These are phyloP conservation scores for Formicarius rufipectus DNA, from an alignment of 2,113 vertebrate species.

Conservation along the genomic window DNA sequence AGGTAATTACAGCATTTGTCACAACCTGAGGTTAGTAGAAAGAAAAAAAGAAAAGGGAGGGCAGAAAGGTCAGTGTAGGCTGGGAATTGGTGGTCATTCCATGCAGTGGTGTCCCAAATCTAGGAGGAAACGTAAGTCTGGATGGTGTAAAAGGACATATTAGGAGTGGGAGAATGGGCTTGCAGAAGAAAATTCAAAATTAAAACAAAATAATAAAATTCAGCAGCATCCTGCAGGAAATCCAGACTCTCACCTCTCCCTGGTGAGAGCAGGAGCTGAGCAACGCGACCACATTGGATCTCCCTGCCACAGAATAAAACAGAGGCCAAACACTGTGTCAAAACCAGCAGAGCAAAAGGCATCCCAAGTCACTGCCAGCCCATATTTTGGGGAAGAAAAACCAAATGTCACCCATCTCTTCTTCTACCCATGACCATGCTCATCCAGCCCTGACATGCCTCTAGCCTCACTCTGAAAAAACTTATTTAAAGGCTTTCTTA, in stretches of 20 bases:
- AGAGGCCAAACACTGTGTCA: not conserved
- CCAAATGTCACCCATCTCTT: not conserved
- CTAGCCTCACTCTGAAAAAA: not conserved
- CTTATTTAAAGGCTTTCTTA: not conserved
- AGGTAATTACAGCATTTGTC: no score
- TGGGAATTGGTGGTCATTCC: not conserved
- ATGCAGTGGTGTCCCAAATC: no score
- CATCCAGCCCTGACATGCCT: no score
- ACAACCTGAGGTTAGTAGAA: not conserved
- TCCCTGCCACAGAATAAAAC: not conserved
- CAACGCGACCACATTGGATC: fast-evolving
- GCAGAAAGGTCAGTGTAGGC: fast-evolving
- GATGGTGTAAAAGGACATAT: not conserved
- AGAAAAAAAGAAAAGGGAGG: not conserved
- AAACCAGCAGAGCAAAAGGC: not conserved
- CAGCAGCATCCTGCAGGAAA: not conserved
- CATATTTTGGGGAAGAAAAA: not conserved
- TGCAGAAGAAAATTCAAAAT: not conserved
- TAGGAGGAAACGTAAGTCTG: not conserved
- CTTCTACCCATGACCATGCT: not conserved
- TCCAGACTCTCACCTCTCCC: not conserved
- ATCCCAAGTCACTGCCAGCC: not conserved
- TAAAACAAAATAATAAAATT: not conserved
- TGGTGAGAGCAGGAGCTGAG: not conserved
- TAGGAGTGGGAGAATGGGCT: not conserved